phyloP scores from a whole-genome alignment of 2,888 invertebrate species.

The Hirtodrosophila trivittata region DNA sequence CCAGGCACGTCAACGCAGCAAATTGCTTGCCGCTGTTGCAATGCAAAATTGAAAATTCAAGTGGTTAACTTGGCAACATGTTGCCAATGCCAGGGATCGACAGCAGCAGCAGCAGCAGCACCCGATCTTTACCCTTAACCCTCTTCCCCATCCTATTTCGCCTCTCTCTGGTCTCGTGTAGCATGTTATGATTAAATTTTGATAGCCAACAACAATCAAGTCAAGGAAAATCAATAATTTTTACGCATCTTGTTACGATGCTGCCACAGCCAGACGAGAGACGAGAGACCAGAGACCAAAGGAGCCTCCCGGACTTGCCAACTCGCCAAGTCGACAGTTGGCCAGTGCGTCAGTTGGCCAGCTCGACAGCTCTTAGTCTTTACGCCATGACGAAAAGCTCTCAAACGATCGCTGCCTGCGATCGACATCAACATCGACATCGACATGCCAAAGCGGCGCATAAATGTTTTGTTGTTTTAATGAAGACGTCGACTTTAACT shows the following conservation, averaged over 20 bases:
- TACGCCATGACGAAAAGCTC: constrained; percentile 62
- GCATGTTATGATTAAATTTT: constrained; percentile 81
- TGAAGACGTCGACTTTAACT: constrained; percentile 72
- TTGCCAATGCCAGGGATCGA: constrained; percentile 32
- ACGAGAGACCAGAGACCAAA: too few relatives aligned
- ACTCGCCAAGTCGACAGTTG: neutral
- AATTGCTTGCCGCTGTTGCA: constrained; percentile 71
- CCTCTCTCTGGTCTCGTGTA: constrained; percentile 32
- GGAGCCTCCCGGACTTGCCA: neutral
- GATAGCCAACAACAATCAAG: constrained; percentile 80
- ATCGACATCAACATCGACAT: constrained; percentile 45
- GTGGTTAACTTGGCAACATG: constrained; percentile 78
- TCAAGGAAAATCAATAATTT: constrained; percentile 82
- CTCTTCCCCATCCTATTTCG: neutral
- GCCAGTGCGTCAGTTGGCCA: neutral
- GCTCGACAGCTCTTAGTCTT: constrained; percentile 7
- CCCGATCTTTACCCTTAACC: constrained; percentile 3
- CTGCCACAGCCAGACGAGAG: constrained; percentile 14
- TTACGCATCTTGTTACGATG: constrained; percentile 81
- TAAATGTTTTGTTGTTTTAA: constrained; percentile 82
- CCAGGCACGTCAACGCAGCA: constrained; percentile 78
- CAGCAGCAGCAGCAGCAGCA: constrained; percentile 36
- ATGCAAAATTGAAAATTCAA: constrained; percentile 78
- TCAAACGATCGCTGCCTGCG: constrained; percentile 58
- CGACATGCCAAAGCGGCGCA: constrained; percentile 77